Base-by-base conservation (phyloP, 2,113 vertebrate genomes). In the Loxodonta africana region DNA sequence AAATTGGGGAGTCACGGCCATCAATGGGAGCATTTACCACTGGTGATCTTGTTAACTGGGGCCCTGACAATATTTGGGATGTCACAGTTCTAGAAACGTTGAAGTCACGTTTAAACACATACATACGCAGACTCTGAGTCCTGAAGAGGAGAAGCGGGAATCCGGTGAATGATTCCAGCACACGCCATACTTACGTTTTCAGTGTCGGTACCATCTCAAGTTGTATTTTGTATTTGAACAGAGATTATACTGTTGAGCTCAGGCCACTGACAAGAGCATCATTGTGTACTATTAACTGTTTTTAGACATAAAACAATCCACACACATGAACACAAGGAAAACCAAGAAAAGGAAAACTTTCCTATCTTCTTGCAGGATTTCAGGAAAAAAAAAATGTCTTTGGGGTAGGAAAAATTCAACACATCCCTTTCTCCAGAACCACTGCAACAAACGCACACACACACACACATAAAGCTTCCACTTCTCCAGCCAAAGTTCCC, bases 261-360 rank as follows among this genome's bases (percentile, higher is more conserved):
- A 10, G 33, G 37, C 86, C 37, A 41, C 44, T 88, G 53, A 4
- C 23, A 37, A 93, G 33, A 95, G 37, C 4, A 25, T 76, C 33
- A 18, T 71, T 87, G 60, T 57, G 46, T 69, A 37, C 46, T 77
- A 46, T 23, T 41, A 69, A 30, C 88, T 83, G 5, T 74, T 90
- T 69, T 85, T 78, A 92, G 77, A 92, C 37, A 25, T 6, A 37
- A 96, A 82, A 65, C 18, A 80, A 28, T 73, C 77, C 63, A 57
- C 5, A n/a, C 15, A 90, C 0, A 18, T 11, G 28, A 71, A 80
- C 71, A 69, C 1, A 8, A 80, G 28, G 48, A 76, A 95, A 83
- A 28, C 5, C 11, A 20, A 37, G 17, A n/a, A 1, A 5, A 78
- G n/a, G 53, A 78, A 95, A 85, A 44, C 8, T 25, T 51, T 46